These are phyloP conservation scores for Fragum whitleyi DNA, from an alignment of 2,888 invertebrate species.

Conservation along the genomic window DNA sequence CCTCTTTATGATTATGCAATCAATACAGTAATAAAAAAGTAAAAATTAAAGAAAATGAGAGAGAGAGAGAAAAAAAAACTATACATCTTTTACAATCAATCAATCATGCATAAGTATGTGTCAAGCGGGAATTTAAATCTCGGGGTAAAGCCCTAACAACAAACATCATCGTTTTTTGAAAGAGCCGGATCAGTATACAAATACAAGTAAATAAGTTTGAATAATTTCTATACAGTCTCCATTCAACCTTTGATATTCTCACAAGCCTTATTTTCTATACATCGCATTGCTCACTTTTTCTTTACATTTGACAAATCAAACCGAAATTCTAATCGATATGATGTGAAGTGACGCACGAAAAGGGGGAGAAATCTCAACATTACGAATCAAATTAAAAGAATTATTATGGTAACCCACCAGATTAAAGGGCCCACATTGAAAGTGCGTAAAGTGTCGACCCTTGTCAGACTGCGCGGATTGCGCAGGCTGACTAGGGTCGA, in stretches of 20 bases:
- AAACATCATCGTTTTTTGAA: not conserved
- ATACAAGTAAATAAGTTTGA: conserved; percentile 22
- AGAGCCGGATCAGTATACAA: not conserved
- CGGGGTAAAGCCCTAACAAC: not conserved
- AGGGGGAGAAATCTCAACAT: not conserved
- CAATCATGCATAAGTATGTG: too few relatives aligned
- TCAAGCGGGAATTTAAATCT: too few relatives aligned
- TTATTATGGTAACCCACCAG: too few relatives aligned
- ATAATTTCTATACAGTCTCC: conserved; percentile 10
- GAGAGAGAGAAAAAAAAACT: too few relatives aligned
- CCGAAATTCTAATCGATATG: conserved; percentile 16
- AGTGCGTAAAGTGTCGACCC: too few relatives aligned
- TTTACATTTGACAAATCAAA: conserved; percentile 22
- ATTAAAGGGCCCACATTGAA: too few relatives aligned
- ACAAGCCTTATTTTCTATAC: not conserved
- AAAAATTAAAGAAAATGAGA: too few relatives aligned
- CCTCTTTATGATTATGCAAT: too few relatives aligned
- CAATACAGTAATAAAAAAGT: too few relatives aligned
- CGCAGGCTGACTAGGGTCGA: too few relatives aligned
- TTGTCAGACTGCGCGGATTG: too few relatives aligned
- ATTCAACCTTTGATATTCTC: conserved; percentile 8
- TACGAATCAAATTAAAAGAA: not conserved
- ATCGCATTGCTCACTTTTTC: not conserved
- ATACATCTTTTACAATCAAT: too few relatives aligned
- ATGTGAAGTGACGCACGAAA: not conserved